Percentiles rank a stretch among this genome's conserved stretches.
These are phyloP conservation scores for Dicerorhinus sumatrensis DNA, from an alignment of 2,113 vertebrate genomes.

Conservation along the genomic window DNA sequence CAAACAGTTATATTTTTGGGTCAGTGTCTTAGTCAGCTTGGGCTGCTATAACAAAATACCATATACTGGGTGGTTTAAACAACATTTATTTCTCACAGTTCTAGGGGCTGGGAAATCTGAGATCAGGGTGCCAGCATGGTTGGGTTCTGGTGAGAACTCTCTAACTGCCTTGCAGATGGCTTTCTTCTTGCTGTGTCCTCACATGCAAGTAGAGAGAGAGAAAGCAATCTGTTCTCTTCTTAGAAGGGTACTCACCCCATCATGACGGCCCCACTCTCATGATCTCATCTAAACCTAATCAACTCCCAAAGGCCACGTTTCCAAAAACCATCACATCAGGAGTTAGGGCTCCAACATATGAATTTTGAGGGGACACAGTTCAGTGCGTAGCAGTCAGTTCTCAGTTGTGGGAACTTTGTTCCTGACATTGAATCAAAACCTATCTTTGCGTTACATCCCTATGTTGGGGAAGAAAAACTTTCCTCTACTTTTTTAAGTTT, in stretches of 20 bases:
- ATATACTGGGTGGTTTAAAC: not conserved
- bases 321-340: not conserved
- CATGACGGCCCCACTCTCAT: not conserved
- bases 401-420: not conserved
- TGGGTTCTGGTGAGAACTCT: not conserved
- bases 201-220: not conserved
- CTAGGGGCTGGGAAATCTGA: not conserved
- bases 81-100: not conserved
- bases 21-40: not conserved
- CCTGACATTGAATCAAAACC: not conserved
- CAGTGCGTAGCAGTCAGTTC: not conserved
- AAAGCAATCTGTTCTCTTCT: not conserved
- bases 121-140: not conserved
- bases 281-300: not conserved
- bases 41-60: not conserved
- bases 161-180: not conserved
- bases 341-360: not conserved
- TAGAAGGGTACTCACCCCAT: not conserved
- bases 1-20: constrained; percentile 21
- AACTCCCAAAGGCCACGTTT: not conserved
- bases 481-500: not conserved
- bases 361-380: not conserved
- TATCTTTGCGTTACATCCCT: not conserved
- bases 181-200: not conserved
- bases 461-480: not conserved